phyloP scores from a whole-genome alignment of 2,797 vertebrate genomes.

The Cacajao melanocephalus region DNA sequence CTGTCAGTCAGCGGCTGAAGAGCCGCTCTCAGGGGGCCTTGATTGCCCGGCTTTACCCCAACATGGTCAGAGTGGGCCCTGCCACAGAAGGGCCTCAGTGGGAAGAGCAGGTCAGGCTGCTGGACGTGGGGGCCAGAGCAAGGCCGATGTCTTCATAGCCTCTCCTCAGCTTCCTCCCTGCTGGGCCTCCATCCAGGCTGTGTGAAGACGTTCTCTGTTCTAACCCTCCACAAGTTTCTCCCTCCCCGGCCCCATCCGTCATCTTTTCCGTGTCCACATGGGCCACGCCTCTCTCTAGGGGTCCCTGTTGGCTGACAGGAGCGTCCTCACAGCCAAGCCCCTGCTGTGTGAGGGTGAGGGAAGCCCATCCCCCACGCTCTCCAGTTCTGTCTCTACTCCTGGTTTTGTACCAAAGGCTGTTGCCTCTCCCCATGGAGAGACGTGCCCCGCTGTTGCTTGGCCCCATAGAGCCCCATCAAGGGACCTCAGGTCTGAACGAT shows the following conservation, averaged over 20 bases:
- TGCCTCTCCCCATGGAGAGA: fast-evolving
- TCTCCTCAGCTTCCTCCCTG: background rate
- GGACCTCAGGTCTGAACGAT: background rate
- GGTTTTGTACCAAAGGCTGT: fast-evolving
- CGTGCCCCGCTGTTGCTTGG: background rate
- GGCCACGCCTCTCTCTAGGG: background rate
- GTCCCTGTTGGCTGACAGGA: background rate
- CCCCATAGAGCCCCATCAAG: background rate
- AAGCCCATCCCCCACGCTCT: fast-evolving
- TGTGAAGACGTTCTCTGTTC: background rate
- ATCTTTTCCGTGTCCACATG: fast-evolving
- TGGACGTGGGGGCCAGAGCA: background rate
- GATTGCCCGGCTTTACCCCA: too few species aligned
- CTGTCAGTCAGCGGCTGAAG: fast-evolving
- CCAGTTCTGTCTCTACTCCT: background rate
- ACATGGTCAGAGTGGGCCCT: background rate
- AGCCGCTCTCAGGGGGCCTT: background rate
- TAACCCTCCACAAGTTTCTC: background rate
- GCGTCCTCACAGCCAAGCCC: background rate
- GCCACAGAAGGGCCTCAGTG: background rate
- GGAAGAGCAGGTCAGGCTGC: background rate
- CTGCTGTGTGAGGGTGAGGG: background rate
- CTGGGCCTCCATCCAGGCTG: background rate
- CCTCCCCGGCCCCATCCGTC: too few species aligned
- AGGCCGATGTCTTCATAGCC: too few species aligned